A percentile compares a stretch with the other conserved stretches of the same genome.
phyloP scores from a whole-genome alignment of 2,888 invertebrate genomes.

The Drosophila testacea region DNA sequence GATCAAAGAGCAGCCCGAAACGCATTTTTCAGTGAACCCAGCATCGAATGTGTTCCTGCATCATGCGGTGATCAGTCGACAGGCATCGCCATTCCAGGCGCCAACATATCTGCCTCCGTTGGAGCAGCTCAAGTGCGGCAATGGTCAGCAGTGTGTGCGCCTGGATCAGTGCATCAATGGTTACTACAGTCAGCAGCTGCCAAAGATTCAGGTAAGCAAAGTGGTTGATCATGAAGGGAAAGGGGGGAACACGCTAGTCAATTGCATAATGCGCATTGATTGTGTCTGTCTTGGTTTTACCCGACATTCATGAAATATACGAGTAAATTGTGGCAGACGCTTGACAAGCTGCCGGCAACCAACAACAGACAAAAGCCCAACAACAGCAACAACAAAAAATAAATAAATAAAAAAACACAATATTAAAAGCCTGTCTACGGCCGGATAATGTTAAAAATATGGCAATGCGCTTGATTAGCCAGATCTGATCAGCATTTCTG shows the following conservation, averaged over 20 bases:
- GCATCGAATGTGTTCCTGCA: conserved; percentile 80
- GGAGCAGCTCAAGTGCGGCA: conserved; percentile 77
- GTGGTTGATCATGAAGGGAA: background rate
- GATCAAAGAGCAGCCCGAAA: conserved; percentile 69
- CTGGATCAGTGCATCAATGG: conserved; percentile 78
- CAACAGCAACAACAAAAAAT: conserved; percentile 3
- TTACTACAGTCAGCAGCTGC: conserved; percentile 73
- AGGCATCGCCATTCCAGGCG: conserved; percentile 82
- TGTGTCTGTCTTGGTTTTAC: conserved; percentile 59
- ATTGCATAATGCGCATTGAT: conserved; percentile 73
- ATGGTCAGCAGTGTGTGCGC: conserved; percentile 83
- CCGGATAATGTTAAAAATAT: conserved; percentile 57
- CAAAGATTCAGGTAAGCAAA: conserved; percentile 77
- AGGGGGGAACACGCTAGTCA: conserved; percentile 3
- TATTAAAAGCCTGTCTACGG: conserved; percentile 67
- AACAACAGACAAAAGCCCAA: conserved; percentile 42
- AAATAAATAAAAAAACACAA: conserved; percentile 36
- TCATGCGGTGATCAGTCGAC: conserved; percentile 82
- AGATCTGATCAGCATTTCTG: conserved; percentile 53
- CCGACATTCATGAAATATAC: conserved; percentile 46
- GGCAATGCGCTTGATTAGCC: conserved; percentile 61
- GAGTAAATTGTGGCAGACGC: conserved; percentile 53
- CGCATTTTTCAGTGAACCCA: conserved; percentile 70
- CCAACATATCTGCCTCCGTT: conserved; percentile 82
- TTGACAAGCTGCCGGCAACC: conserved; percentile 41